A percentile compares a stretch with the other conserved stretches of the same genome.
These are phyloP conservation scores for Microcaecilia unicolor DNA, from an alignment of 2,797 vertebrate genomes.

Conservation along the genomic window DNA sequence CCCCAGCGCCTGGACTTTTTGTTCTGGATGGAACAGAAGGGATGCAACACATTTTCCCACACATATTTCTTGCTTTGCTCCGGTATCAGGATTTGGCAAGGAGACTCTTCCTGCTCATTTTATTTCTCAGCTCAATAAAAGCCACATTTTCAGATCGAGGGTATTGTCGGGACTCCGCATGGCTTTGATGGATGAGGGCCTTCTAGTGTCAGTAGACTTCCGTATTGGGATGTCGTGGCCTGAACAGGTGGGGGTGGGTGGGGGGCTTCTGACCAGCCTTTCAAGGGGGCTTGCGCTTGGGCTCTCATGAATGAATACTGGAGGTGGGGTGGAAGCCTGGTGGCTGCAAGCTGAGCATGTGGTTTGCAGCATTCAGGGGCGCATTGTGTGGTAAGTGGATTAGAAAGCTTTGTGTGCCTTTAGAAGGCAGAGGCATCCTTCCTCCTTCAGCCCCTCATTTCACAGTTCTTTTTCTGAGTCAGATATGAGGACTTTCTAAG, in stretches of 20 bases:
- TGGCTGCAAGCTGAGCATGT: conserved; percentile 23
- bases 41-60: too few relatives aligned
- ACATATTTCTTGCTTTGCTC: too few relatives aligned
- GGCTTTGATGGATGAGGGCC: background rate
- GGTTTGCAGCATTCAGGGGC: conserved; percentile 31
- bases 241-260: background rate
- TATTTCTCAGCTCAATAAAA: too few relatives aligned
- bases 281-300: conserved; percentile 1
- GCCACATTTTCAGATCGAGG: rapidly evolving
- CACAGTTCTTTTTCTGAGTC: conserved; percentile 1
- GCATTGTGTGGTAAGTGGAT: conserved; percentile 38
- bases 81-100: too few relatives aligned
- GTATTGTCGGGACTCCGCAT: background rate
- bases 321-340: conserved; percentile 14
- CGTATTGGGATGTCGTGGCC: conserved; percentile 1
- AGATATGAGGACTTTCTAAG: too few relatives aligned
- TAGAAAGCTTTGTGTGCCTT: conserved; percentile 31
- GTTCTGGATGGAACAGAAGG: too few relatives aligned
- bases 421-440: conserved; percentile 33
- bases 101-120: too few relatives aligned
- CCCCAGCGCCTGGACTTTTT: too few relatives aligned
- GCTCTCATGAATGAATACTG: conserved; percentile 5
- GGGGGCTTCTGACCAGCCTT: background rate
- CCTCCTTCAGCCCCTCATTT: conserved; percentile 26
- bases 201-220: conserved; percentile 1